Conservation (phyloP, 2,888 invertebrate genomes). For the Ctenicera cuprea region DNA sequence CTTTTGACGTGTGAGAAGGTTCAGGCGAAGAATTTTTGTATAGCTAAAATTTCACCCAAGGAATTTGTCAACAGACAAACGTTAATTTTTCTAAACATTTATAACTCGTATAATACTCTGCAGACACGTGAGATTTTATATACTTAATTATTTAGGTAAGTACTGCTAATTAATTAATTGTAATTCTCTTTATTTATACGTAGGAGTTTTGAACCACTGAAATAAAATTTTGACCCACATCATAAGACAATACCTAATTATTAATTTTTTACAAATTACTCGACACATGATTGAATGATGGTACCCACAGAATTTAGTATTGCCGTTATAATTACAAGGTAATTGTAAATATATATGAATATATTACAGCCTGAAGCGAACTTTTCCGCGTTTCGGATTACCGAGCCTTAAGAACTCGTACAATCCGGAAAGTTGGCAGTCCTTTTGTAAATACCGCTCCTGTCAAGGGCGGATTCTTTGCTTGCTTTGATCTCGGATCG, state of each 20-base stretch:
- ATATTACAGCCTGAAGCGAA: neutral
- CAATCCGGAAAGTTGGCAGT: slow-evolving; percentile 23
- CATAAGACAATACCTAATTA: neutral
- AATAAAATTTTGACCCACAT: too few species aligned
- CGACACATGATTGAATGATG: neutral
- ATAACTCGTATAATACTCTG: too few species aligned
- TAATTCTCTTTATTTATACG: too few species aligned
- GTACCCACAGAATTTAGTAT: neutral
- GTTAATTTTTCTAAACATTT: too few species aligned
- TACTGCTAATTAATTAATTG: too few species aligned
- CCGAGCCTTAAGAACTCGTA: neutral
- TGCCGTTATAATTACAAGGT: slow-evolving; percentile 21
- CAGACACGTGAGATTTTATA: too few species aligned
- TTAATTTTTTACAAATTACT: neutral
- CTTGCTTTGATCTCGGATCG: neutral
- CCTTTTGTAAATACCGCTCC: slow-evolving; percentile 21
- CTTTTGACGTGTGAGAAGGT: too few species aligned
- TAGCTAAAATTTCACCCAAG: too few species aligned
- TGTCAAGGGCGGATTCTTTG: slow-evolving; percentile 11
- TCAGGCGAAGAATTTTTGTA: too few species aligned
- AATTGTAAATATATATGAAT: slow-evolving; percentile 24
- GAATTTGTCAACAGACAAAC: too few species aligned
- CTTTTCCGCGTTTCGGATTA: slow-evolving; percentile 33
- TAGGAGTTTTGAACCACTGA: too few species aligned
- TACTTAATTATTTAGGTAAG: too few species aligned